These are phyloP conservation scores for Hoplostethus mediterraneus DNA, from an alignment of 2,797 vertebrate species.

Conservation along the genomic window DNA sequence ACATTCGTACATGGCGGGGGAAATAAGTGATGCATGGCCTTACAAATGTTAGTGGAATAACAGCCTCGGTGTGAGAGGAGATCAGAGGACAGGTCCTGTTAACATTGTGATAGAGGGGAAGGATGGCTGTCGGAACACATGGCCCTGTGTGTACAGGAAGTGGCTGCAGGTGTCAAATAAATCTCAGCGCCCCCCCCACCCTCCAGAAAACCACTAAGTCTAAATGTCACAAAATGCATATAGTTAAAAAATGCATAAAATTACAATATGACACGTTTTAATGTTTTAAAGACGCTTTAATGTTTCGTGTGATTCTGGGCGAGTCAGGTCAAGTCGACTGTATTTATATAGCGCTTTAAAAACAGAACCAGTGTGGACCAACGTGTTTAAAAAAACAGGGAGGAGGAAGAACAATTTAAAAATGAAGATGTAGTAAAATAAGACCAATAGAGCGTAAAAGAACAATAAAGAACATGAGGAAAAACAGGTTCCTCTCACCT, in stretches of 20 bases:
- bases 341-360: too few relatives aligned
- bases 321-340: neutral
- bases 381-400: too few relatives aligned
- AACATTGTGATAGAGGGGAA: slow-evolving; percentile 70
- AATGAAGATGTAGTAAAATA: too few relatives aligned
- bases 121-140: slow-evolving; percentile 46
- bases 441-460: too few relatives aligned
- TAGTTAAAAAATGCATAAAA: neutral
- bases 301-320: neutral
- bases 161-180: slow-evolving; percentile 14
- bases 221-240: slow-evolving; percentile 24
- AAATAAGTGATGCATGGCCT: slow-evolving; percentile 89
- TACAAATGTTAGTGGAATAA: slow-evolving; percentile 92
- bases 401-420: too few relatives aligned
- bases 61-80: slow-evolving; percentile 79
- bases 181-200: slow-evolving; percentile 4
- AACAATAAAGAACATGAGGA: too few relatives aligned
- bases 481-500: too few relatives aligned
- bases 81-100: slow-evolving; percentile 71
- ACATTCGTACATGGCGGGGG: slow-evolving; percentile 74
- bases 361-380: too few relatives aligned
- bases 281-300: neutral
- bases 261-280: neutral
- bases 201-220: neutral
- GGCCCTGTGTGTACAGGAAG: slow-evolving; percentile 35